Percentiles rank a stretch among this genome's conserved stretches.
phyloP scores from a whole-genome alignment of 35 echinoderm and acorn worm genomes.

The Lytechinus variegatus region DNA sequence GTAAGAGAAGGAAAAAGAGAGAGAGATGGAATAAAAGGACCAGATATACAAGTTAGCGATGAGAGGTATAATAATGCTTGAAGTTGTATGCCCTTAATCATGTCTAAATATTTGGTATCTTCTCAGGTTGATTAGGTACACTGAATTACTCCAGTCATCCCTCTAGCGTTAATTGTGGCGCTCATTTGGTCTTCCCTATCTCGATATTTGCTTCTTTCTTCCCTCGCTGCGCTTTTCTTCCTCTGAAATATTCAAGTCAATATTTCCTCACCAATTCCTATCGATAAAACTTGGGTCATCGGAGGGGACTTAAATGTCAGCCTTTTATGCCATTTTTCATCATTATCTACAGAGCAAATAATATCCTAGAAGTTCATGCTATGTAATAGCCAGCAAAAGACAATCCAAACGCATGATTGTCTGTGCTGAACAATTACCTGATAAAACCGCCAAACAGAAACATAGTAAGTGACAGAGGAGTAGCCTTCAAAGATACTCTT shows the following conservation, averaged over 20 bases:
- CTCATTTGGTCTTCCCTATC: neutral
- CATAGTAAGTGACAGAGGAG: neutral
- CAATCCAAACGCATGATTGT: neutral
- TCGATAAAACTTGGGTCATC: slow-evolving; percentile 31
- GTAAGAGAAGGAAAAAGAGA: no score
- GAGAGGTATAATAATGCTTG: neutral
- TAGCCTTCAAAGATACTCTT: no score
- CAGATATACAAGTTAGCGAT: no score
- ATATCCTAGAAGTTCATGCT: neutral
- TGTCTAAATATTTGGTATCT: slow-evolving; percentile 43
- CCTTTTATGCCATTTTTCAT: slow-evolving; percentile 9
- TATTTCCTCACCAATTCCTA: slow-evolving; percentile 8
- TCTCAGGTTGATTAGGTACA: neutral
- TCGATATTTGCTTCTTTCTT: neutral
- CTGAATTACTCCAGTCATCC: neutral
- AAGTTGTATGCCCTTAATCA: slow-evolving; percentile 25
- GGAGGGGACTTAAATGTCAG: slow-evolving; percentile 27
- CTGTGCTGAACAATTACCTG: neutral
- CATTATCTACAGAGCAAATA: neutral
- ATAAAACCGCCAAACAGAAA: neutral
- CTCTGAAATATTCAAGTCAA: neutral
- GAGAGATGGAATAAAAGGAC: no score
- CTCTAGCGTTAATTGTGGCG: slow-evolving; percentile 31
- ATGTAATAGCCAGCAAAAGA: neutral
- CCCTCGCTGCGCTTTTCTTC: neutral